A percentile compares a stretch with the other conserved stretches of the same genome.
Evolutionary conservation across 1,140 invertebrate genomes (phyloP).

Genomic region (Drosophila takahashii): DNA sequence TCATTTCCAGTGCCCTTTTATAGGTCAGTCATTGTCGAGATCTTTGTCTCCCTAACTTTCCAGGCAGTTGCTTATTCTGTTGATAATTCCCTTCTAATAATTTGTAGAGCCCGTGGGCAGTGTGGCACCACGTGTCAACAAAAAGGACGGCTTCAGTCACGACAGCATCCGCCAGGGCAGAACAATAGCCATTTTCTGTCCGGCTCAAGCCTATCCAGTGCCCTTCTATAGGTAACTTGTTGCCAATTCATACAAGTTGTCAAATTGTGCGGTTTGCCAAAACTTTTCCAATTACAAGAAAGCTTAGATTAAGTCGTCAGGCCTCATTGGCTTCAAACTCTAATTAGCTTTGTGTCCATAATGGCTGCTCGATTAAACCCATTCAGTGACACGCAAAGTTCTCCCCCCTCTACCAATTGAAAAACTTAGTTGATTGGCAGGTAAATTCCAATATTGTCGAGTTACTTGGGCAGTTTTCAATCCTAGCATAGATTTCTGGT

Average conservation of each 20-base stretch:
- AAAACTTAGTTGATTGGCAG: conserved; percentile 9
- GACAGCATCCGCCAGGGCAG: conserved; percentile 84
- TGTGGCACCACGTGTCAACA: conserved; percentile 90
- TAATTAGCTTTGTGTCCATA: conserved; percentile 54
- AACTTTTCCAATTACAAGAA: conserved; percentile 45
- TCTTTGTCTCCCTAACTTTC: not conserved
- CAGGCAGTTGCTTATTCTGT: conserved; percentile 6
- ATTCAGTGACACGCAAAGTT: conserved; percentile 52
- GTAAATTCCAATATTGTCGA: conserved; percentile 19
- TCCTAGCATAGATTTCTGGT: conserved; percentile 23
- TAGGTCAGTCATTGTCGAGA: conserved; percentile 85
- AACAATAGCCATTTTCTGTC: conserved; percentile 85
- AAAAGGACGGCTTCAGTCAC: conserved; percentile 86
- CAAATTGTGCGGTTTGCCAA: conserved; percentile 17
- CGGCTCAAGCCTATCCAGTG: conserved; percentile 89
- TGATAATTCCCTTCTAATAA: not conserved
- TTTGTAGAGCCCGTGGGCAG: conserved; percentile 90
- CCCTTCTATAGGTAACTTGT: conserved; percentile 73
- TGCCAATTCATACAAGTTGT: conserved; percentile 55
- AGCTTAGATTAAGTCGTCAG: conserved; percentile 42
- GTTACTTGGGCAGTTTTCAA: conserved; percentile 63
- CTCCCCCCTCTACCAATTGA: not conserved
- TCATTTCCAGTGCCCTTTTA: conserved; percentile 88
- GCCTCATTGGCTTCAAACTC: conserved; percentile 64
- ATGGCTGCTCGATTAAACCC: conserved; percentile 54